phyloP scores from a whole-genome alignment of 2,113 vertebrate genomes.

The Aramus guarauna region DNA sequence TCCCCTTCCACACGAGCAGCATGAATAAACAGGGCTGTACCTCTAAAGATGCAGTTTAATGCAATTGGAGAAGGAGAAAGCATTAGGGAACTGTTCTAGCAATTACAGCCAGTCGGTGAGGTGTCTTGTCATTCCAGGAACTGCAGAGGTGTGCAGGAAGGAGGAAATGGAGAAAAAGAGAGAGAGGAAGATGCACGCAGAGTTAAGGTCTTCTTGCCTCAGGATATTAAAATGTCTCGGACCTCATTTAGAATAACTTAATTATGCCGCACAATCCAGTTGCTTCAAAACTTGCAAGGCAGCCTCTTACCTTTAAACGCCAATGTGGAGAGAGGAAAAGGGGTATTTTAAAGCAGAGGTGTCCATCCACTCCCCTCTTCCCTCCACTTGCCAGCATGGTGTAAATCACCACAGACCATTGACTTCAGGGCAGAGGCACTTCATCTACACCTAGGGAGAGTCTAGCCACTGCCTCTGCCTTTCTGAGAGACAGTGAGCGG shows the following conservation, averaged over 20 bases:
- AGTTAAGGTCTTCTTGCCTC: constrained; percentile 28
- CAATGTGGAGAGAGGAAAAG: background rate
- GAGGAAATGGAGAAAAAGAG: constrained; percentile 8
- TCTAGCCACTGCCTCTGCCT: background rate
- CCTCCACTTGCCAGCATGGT: background rate
- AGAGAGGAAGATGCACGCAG: constrained; percentile 1
- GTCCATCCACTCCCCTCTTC: background rate
- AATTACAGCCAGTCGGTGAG: constrained; percentile 27
- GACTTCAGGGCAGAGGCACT: background rate
- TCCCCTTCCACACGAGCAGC: constrained; percentile 72
- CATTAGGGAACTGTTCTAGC: constrained; percentile 47
- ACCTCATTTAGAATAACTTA: constrained; percentile 57
- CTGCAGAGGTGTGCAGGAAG: constrained; percentile 35
- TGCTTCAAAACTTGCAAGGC: constrained; percentile 62
- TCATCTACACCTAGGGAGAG: background rate
- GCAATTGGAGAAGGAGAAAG: constrained; percentile 51
- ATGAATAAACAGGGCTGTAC: constrained; percentile 65
- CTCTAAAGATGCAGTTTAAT: constrained; percentile 62
- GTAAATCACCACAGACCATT: background rate
- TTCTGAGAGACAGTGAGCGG: background rate
- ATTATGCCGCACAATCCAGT: constrained; percentile 30
- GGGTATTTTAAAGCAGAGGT: constrained; percentile 39
- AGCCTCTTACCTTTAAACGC: background rate
- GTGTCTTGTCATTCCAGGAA: constrained; percentile 40
- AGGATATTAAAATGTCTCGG: constrained; percentile 54